Base-by-base conservation (phyloP, 2,797 vertebrate species). In the Chelon auratus region DNA sequence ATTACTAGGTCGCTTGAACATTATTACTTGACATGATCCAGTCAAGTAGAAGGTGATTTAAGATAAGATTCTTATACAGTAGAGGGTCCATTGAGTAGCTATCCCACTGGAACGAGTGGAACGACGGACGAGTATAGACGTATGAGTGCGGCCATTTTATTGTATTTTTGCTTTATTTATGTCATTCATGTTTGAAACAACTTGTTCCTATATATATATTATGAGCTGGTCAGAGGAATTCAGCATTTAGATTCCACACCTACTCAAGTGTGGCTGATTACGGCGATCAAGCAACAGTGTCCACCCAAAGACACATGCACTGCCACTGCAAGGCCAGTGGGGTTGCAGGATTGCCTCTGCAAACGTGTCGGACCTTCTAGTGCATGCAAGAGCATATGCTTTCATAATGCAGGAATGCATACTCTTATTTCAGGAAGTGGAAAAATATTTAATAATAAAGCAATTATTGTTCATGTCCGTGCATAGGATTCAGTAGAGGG, bases 401-500 rank as follows among this genome's bases (percentile, higher is more conserved):
- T 33, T 43, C 5, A 17, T 12, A 43, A 8, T 15, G 42, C 17
- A 17, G 15, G 42, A 17, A 43, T 42, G 56, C 22, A 17, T 15
- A 11, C 37, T 12, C 14, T 64, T 24, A 59, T 54, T 13, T 14
- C 2, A 1, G 5, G n/a, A 54, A n/a, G 43, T 36, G 20, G 51
- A 18, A 22, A 40, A 50, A 39, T 51, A 53, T 47, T n/a, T 4
- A 2, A 20, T 58, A 4, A 50, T n/a, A 47, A 45, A 0, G 7
- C 37, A 55, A n/a, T 17, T 9, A 33, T 26, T 56, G 4, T 53
- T 60, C 61, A 57, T 52, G 20, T 60, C 12, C 1, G 12, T 75
- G 26, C 20, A 58, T 0, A 64, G 58, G 24, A 66, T 74, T 83
- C 91, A 91, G 69, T 79, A 87, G 85, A 85, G 86, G 91, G 83